These are phyloP conservation scores for Heliconius erato DNA, from an alignment of 2,888 invertebrate species.

Conservation along the genomic window DNA sequence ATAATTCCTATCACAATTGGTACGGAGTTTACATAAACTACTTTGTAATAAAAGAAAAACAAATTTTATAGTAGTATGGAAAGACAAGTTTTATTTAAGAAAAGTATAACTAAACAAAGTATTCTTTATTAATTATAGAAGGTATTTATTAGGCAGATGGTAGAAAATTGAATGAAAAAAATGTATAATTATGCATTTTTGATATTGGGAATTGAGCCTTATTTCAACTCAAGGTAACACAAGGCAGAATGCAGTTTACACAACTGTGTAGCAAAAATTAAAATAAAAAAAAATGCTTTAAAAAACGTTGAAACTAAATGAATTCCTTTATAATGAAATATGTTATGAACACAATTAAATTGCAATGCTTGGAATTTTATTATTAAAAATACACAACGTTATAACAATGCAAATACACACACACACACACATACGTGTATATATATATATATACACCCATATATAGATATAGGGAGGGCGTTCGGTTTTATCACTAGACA, in stretches of 20 bases:
- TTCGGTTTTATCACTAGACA: too few relatives aligned
- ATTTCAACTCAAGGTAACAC: too few relatives aligned
- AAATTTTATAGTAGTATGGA: background rate
- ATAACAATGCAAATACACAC: too few relatives aligned
- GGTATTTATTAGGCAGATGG: too few relatives aligned
- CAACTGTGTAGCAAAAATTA: background rate
- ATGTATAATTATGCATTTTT: too few relatives aligned
- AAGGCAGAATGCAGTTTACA: too few relatives aligned
- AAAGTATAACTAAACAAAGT: background rate
- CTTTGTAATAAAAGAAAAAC: background rate
- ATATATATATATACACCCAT: too few relatives aligned
- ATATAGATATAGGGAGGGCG: too few relatives aligned
- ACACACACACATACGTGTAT: too few relatives aligned
- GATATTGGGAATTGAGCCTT: too few relatives aligned
- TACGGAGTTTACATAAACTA: background rate
- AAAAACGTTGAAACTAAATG: background rate
- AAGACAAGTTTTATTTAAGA: background rate
- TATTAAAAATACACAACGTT: background rate
- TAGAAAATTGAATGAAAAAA: too few relatives aligned
- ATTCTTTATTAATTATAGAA: too few relatives aligned
- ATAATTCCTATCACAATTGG: slow-evolving; percentile 9
- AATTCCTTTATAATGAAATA: background rate
- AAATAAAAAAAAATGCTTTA: background rate
- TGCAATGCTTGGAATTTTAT: background rate
- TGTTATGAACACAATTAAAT: background rate